Evolutionary conservation across 1,140 invertebrate species (phyloP), one percentile per base, ranked within the genome.

Genomic region (Dendroctonus valens): DNA sequence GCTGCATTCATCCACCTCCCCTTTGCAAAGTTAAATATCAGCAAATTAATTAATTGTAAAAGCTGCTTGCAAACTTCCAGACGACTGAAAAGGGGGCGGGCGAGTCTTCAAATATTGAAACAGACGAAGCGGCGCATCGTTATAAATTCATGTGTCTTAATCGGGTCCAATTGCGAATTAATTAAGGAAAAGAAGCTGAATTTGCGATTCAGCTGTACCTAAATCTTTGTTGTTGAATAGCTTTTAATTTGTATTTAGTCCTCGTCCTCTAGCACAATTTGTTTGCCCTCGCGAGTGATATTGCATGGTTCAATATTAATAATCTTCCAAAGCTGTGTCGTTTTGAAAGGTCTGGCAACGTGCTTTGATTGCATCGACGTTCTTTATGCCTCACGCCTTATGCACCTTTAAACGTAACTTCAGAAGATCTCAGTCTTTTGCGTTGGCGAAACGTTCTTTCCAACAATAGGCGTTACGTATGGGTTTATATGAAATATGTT

Each of bases 101-200:
- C 26, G 46, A 14, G 46, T 48, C 11, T 48, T 52, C 50, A 52
- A 52, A 52, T 52, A 52, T 52, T 52, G 50, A 52, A 52, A 52
- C 26, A 26, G 9, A 52, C 9, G 5, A 26, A 26, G n/a, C 12
- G 15, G 50, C 12, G 12, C 37, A 52, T 52, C 15, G 15, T 52
- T 52, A 52, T 9, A 52, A 14, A 52, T 52, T 52, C 37, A 52
- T 52, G 26, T 14, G 50, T n/a, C 50, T 52, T 52, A 52, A 52
- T 52, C 50, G 50, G 12, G 6, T 26, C 8, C 8, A 26, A 9
- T 14, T n/a, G 15, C n/a, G 15, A 52, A 52, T 52, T 52, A 26
- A 52, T 52, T n/a, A 52, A 52, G 7, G 50, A 9, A 14, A 14
- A 37, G 50, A 14, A 14, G n/a, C n/a, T 37, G 26, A n/a, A 6